Evolutionary conservation across 2,888 invertebrate species (phyloP), one percentile per base, ranked within the genome.

Genomic region (Polyommatus icarus): DNA sequence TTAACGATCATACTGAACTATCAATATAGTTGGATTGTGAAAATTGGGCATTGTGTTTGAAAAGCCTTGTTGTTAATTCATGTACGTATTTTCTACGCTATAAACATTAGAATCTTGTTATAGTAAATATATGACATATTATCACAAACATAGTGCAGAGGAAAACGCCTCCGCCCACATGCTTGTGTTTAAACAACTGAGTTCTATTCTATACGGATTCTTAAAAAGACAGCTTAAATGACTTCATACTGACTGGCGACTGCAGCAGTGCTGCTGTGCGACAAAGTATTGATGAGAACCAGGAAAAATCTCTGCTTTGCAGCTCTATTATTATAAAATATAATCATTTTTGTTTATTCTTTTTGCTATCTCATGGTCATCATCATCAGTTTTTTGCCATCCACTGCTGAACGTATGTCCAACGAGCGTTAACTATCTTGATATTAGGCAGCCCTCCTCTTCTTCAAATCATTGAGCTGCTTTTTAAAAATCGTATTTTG

Each of bases 251-350:
- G 40, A 15, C 75, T 54, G 75, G 32, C 15, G 40, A 15, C 75
- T 54, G 75, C 75, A 54, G 54, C 24, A 18, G 32, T 24, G 24
- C 75, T 54, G 75, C 75, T 75, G 32, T 75, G 75, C 75, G 75
- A 50, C 75, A 75, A 75, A 75, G 40, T 75, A 75, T 50, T 50
- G 75, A 75, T 29, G 75, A 54, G 54, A 18, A n/a, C 24, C 6
- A 18, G 29, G 8, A 12, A 29, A 18, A 73, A n/a, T 20, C n/a
- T 36, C 32, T 36, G 32, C 18, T 46, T 46, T 54, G 54, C 46
- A 32, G 29, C 67, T 32, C 29, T 15, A 32, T 5, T 12, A 18
- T 67, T 32, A 29, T 29, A 29, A 18, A 15, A 29, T 29, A 29
- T 29, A 15, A 29, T 32, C 32, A 18, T 67, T 18, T 32, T 61